Conservation (phyloP, 2,113 vertebrate species). For the Procapra przewalskii region DNA sequence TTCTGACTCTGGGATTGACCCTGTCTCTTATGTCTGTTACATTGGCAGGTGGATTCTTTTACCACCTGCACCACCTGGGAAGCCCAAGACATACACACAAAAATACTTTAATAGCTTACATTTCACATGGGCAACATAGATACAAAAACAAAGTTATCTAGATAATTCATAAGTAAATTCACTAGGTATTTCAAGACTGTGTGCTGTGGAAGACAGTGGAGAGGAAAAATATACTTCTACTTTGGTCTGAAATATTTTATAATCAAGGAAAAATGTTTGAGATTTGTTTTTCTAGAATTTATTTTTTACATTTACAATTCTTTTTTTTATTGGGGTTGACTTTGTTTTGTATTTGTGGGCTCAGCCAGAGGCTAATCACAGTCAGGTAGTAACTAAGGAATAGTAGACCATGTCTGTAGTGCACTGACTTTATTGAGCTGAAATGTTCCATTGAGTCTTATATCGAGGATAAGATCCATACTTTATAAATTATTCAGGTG, state of each 20-base stretch:
- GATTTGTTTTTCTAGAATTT: neutral
- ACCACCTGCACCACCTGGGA: neutral
- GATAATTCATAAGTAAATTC: neutral
- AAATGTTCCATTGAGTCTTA: neutral
- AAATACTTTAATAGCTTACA: neutral
- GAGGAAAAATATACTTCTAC: neutral
- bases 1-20: neutral
- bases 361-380: neutral
- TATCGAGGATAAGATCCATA: neutral
- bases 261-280: neutral
- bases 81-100: neutral
- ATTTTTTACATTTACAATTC: neutral
- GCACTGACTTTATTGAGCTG: neutral
- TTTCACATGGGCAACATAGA: neutral
- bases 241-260: slow-evolving; percentile 27
- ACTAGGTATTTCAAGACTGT: neutral
- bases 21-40: neutral
- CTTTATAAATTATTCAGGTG: neutral
- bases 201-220: neutral
- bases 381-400: neutral
- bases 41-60: neutral
- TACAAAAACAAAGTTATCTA: neutral
- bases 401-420: neutral
- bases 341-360: neutral
- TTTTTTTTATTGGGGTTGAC: neutral